Evolutionary conservation across 2,888 invertebrate genomes (phyloP).

Genomic region (Caenorhabditis japonica): DNA sequence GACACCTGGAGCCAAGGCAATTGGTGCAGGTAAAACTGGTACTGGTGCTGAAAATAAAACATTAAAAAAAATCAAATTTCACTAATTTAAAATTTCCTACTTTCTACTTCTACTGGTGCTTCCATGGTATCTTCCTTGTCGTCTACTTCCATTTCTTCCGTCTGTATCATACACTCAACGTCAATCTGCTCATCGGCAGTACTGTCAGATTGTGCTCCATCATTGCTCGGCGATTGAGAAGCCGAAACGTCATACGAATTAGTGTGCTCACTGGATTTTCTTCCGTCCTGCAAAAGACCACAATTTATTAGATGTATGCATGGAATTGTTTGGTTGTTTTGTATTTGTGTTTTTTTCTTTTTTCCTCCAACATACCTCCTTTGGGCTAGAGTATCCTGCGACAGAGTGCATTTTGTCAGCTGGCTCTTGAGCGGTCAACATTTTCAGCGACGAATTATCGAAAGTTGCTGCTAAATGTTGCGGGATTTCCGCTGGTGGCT

Average conservation of each 20-base stretch:
- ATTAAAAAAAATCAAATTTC: background rate
- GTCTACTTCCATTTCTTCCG: conserved; percentile 28
- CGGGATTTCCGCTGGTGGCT: conserved; percentile 9
- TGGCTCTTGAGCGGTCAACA: conserved; percentile 34
- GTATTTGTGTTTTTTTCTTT: no score
- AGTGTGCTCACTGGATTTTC: conserved; percentile 53
- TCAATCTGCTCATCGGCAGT: conserved; percentile 51
- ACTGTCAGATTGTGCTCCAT: conserved; percentile 38
- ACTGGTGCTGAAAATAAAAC: background rate
- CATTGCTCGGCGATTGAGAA: conserved; percentile 55
- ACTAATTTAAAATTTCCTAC: background rate
- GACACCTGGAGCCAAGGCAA: conserved; percentile 6
- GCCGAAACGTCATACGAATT: conserved; percentile 60
- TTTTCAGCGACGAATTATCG: conserved; percentile 28
- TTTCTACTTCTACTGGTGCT: conserved; percentile 12
- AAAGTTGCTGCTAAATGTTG: conserved; percentile 28
- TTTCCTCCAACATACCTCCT: conserved; percentile 46
- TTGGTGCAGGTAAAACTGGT: conserved; percentile 12
- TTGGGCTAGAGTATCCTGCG: conserved; percentile 30
- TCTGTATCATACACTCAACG: conserved; percentile 42
- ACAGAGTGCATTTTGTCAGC: conserved; percentile 21
- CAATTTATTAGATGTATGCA: background rate
- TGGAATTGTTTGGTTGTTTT: conserved; percentile 3
- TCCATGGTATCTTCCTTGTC: conserved; percentile 24
- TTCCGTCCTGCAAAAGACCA: conserved; percentile 36